Base-by-base conservation (phyloP, 2,797 vertebrate genomes). In the Eulemur rubriventer region DNA sequence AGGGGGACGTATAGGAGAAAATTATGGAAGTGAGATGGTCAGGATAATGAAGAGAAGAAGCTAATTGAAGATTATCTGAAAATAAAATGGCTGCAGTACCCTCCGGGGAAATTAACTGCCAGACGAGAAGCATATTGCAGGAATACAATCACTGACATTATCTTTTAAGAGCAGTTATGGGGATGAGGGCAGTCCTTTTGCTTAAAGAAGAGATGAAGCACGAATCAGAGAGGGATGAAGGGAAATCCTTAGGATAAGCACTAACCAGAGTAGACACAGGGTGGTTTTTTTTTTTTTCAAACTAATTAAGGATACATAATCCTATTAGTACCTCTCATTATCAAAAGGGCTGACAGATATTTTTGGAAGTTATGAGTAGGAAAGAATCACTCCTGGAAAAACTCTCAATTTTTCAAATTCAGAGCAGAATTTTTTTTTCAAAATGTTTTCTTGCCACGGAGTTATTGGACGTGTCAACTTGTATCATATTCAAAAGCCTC, bases 81-180 rank as follows among this genome's bases (percentile, higher is more conserved):
- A 97, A 97, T 95, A 95, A 96, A 95, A 92, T 52, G 50, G 48
- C 84, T 65, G 70, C 55, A 63, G 90, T 67, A 35, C 26, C 96
- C 96, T 92, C 76, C 41, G 30, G 87, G 70, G 95, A 94, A 94
- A 93, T 96, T 76, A 94, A 61, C 79, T 65, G 55, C 72, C 72
- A 92, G 57, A 88, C 94, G 75, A 80, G 96, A 96, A 97, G 89
- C 94, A 86, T 82, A 83, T 97, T 81, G 73, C 95, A 88, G 91
- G 57, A 75, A 91, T 20, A 91, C 83, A 72, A 73, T 96, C 97
- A 96, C 80, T 96, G 95, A 98, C 18, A 22, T 94, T 95, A 86
- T 96, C 88, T 98, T 98, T 94, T 76, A 97, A 96, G 73, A 81
- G 97, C 89, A 96, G 33, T 94, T 96, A 9, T 59, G 11, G 89